Evolutionary conservation across 2,797 vertebrate species (phyloP), one percentile per base, ranked within the genome.

Genomic region (Cygnus olor): DNA sequence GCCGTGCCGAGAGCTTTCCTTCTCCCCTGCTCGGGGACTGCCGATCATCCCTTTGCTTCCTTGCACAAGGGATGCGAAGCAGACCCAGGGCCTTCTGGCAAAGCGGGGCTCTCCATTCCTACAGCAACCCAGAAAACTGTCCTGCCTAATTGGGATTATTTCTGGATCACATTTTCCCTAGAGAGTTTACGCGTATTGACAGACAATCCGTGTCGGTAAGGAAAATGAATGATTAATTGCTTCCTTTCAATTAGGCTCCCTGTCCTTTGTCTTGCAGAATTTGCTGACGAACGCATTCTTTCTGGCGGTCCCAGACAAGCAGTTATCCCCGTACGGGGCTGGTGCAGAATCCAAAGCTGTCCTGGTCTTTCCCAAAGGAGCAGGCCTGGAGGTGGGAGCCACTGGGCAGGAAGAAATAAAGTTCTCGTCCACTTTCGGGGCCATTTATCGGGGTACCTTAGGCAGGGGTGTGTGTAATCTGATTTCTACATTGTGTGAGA

Each of bases 391-490:
- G 45, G 20, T 53, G 15, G 32, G 22, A 25, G 28, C 40, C 38
- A 0, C 0, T 16, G 13, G 10, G 60, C 4, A 70, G 83, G 57
- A n/a, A 30, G 2, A 21, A 42, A 6, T 47, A 10, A 4, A n/a
- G 32, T 58, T 47, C 69, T 80, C 7, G 5, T 5, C 57, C 28
- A 22, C 12, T 15, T 49, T 38, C 82, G 54, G 49, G 64, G 34
- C 65, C 34, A 11, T 30, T 12, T 19, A 11, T 13, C 9, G 30
- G 5, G 36, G 47, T 21, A 25, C 61, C 42, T 57, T 8, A 34
- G 40, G 44, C 72, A 36, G n/a, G 21, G 28, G 71, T 72, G 27
- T 9, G 56, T 38, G 38, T 49, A 64, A 4, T 78, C 44, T 36
- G 40, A 20, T 60, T 65, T 45, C 47, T 91, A 6, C 4, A 9